A percentile compares a stretch with the other conserved stretches of the same genome.
phyloP scores from a whole-genome alignment of 2,888 invertebrate species.

The Mimachlamys varia region DNA sequence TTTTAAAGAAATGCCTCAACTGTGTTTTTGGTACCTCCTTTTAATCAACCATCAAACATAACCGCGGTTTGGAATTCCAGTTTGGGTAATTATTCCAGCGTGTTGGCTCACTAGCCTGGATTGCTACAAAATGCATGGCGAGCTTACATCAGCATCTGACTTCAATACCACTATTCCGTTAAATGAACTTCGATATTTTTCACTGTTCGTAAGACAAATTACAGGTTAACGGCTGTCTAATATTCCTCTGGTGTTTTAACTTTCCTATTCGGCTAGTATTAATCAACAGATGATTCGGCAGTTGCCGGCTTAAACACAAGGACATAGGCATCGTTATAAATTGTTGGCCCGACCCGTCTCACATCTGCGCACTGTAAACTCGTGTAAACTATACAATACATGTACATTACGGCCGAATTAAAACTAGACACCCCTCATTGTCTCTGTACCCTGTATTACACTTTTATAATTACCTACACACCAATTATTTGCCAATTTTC shows the following conservation, averaged over 20 bases:
- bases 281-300: background rate
- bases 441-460: background rate
- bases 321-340: background rate
- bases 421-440: background rate
- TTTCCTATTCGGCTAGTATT: background rate
- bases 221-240: background rate
- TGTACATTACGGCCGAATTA: background rate
- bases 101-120: background rate
- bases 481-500: slow-evolving; percentile 23
- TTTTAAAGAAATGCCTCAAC: too few species aligned
- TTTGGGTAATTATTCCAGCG: too few species aligned
- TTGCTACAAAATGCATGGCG: background rate
- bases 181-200: slow-evolving; percentile 4
- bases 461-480: background rate
- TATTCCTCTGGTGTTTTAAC: background rate
- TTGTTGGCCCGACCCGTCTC: background rate
- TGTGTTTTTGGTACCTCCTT: too few species aligned
- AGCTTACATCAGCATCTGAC: background rate
- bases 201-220: background rate
- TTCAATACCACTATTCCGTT: background rate
- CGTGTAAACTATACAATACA: background rate
- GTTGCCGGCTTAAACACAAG: background rate
- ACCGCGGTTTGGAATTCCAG: too few species aligned
- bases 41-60: too few species aligned
- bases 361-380: background rate